Conservation (phyloP, 2,113 vertebrate genomes). For the Saccopteryx bilineata region DNA sequence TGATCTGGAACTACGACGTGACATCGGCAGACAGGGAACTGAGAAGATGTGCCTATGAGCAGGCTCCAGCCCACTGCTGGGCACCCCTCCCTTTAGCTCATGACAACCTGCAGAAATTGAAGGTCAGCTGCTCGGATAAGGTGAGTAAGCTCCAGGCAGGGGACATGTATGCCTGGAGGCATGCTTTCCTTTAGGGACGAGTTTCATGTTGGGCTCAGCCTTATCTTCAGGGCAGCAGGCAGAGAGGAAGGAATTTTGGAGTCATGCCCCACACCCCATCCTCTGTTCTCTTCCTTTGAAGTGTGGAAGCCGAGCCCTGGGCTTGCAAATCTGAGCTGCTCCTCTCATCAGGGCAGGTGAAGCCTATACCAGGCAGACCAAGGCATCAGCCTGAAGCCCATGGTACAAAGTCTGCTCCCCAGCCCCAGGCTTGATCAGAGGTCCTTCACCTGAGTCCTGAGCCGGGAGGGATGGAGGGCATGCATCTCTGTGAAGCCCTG, state of each 20-base stretch:
- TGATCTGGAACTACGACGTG: background rate
- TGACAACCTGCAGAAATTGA: background rate
- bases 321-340: background rate
- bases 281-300: background rate
- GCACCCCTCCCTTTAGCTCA: background rate
- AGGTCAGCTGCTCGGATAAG: background rate
- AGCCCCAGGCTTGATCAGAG: background rate
- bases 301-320: background rate
- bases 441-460: background rate
- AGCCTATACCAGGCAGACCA: too few species aligned
- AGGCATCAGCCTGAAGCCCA: background rate
- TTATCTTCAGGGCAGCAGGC: background rate
- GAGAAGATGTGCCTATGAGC: background rate
- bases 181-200: background rate
- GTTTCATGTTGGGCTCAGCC: background rate
- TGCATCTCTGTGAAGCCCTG: background rate
- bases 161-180: rapidly evolving
- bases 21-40: rapidly evolving
- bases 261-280: background rate
- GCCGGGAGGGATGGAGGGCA: background rate
- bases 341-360: background rate
- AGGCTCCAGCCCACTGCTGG: rapidly evolving
- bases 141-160: background rate
- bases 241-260: background rate
- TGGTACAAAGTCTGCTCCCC: background rate